Percentiles rank a stretch among this genome's conserved stretches.
These are phyloP conservation scores for Thereuonema tuberculata DNA, from an alignment of 1,140 invertebrate genomes.

Conservation along the genomic window DNA sequence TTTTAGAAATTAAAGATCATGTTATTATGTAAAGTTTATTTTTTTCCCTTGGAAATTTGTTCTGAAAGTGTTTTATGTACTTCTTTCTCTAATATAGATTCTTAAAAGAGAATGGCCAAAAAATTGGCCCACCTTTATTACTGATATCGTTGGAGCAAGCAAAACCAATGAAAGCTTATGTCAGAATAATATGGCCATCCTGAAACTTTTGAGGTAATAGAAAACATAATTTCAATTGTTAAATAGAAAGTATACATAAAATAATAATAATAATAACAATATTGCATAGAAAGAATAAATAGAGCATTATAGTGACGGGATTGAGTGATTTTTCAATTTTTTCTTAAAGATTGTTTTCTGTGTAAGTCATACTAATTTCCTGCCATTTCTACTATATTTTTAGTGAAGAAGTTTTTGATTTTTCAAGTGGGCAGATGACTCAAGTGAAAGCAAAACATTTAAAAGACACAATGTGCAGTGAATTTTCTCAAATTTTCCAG, in stretches of 20 bases:
- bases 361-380: no score
- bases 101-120: constrained; percentile 99
- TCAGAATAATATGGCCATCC: constrained; percentile 98
- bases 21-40: no score
- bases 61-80: not conserved
- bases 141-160: constrained; percentile 96
- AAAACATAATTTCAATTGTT: no score
- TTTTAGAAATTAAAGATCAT: no score
- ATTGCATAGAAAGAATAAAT: no score
- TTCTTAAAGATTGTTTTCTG: no score
- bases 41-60: no score
- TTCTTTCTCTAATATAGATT: constrained; percentile 49
- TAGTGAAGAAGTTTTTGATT: constrained; percentile 98
- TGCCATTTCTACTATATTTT: constrained; percentile 17
- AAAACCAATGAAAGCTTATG: constrained; percentile 98
- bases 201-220: constrained; percentile 70
- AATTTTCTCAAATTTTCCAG: constrained; percentile 96
- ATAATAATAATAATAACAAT: no score
- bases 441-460: constrained; percentile 98
- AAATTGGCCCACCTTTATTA: constrained; percentile 98
- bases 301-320: no score
- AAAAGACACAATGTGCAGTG: constrained; percentile 99
- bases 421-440: constrained; percentile 92
- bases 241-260: no score
- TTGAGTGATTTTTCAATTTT: no score